A percentile compares a stretch with the other conserved stretches of the same genome.
Evolutionary conservation across 2,888 invertebrate genomes (phyloP).

Genomic region (Stenolophus ochropezus): DNA sequence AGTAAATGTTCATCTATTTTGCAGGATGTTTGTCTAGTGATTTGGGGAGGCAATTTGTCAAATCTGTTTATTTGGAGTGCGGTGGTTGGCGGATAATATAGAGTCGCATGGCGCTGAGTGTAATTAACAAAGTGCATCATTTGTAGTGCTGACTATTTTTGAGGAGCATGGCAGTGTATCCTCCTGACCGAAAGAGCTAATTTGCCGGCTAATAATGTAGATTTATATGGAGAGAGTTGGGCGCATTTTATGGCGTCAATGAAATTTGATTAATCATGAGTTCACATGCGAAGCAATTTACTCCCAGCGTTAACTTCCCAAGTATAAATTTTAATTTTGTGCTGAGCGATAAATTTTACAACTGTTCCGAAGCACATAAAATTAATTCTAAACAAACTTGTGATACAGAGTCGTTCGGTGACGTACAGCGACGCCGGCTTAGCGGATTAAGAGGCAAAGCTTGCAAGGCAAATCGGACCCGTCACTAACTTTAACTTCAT

Average conservation of each 20-base stretch:
- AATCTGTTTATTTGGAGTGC: background rate
- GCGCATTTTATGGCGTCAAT: constrained; percentile 51
- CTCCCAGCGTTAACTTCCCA: constrained; percentile 43
- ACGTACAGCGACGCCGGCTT: constrained; percentile 15
- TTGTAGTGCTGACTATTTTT: background rate
- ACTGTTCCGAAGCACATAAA: constrained; percentile 57
- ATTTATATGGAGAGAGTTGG: constrained; percentile 38
- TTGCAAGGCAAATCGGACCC: background rate
- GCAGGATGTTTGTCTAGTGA: background rate
- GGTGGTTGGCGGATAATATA: background rate
- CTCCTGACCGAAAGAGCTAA: constrained; percentile 49
- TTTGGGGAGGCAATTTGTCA: background rate
- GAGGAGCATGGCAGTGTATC: constrained; percentile 24
- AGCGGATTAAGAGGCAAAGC: constrained; percentile 31
- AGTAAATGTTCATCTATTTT: constrained; percentile 1
- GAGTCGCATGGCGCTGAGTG: background rate
- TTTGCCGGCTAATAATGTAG: constrained; percentile 52
- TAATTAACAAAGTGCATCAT: constrained; percentile 31
- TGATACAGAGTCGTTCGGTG: constrained; percentile 47
- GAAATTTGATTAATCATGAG: constrained; percentile 56
- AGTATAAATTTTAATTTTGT: constrained; percentile 54
- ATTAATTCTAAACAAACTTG: constrained; percentile 59
- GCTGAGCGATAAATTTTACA: constrained; percentile 53
- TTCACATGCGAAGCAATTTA: constrained; percentile 57
- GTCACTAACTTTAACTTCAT: background rate